These are phyloP conservation scores for Gonioctena quinquepunctata DNA, from an alignment of 1,140 invertebrate species.

Conservation along the genomic window DNA sequence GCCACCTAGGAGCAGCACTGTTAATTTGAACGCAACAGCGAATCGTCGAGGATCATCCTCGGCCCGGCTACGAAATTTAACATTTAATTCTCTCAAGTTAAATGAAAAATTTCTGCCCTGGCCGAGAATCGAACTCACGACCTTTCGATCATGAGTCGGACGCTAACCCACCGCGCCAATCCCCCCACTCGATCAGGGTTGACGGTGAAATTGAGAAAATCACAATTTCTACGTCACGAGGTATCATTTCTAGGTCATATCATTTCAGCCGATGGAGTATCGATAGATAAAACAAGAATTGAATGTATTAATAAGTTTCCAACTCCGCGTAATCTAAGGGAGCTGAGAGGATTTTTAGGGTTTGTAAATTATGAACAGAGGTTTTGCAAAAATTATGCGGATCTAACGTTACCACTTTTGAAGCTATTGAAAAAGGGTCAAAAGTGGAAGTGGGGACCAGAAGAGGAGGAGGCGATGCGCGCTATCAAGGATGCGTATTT, in stretches of 20 bases:
- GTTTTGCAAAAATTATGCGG: neutral
- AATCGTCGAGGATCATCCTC: no score
- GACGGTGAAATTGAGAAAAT: neutral
- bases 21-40: no score
- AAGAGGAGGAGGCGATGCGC: neutral
- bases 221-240: neutral
- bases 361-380: neutral
- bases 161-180: no score
- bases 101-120: no score
- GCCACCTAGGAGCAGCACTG: no score
- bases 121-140: no score
- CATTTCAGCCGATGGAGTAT: neutral
- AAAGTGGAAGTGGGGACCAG: neutral
- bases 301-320: neutral
- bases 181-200: no score
- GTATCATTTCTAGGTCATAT: slow-evolving; percentile 1
- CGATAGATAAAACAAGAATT: neutral
- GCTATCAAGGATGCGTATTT: neutral
- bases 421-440: neutral
- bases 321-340: neutral
- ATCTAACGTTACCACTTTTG: neutral
- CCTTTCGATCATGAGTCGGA: no score
- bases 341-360: neutral
- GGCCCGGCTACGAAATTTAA: no score
- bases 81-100: no score